Base-by-base conservation (phyloP, 2,113 vertebrate species). In the Campylomormyrus tamandua region DNA sequence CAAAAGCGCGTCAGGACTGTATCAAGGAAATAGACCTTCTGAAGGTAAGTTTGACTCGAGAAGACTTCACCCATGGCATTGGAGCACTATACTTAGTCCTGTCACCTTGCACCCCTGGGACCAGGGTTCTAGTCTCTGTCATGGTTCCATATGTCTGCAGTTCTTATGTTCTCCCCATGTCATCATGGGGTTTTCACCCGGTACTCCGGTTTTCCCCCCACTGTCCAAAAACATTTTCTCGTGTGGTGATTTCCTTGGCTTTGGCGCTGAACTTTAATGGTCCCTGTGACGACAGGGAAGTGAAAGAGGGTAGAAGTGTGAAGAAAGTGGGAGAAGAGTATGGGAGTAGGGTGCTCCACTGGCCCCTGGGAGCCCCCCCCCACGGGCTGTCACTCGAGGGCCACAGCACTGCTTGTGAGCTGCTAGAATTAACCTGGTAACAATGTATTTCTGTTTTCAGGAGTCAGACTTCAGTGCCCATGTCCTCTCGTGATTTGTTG, bases 1-100 rank as follows among this genome's bases (percentile, higher is more conserved):
- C 97, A 88, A 98, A 98, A 92, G 96, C 98, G 8, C 96, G 97
- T 89, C 97, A 98, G 93, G 98, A 99, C 92, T 99, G 98, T 90
- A 95, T 99, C 94, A 98, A 98, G 93, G 98, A 99, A 94, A 98
- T 99, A 5, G 98, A 98, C 92, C 96, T 99, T 77, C 91, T 99
- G 77, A 99, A 98, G 97, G 98, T 98, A 94, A 95, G 94, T 5
- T 42, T 19, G 13, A 74, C 7, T n/a, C 6, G 24, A 66, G 24
- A 27, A 11, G 24, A 27, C 58, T 15, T 77, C 15, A 4, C 50
- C 50, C 50, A 52, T 77, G 62, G 5, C n/a, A 27, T 66, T n/a
- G 24, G 11, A 27, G 10, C 3, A n/a, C 62, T 66, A 5, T 31
- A 15, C 15, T 31, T 39, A 80, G 74, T 5, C 35, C 74, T 8